Evolutionary conservation across 2,113 vertebrate genomes (phyloP), one percentile per base, ranked within the genome.

Genomic region (Apodemus sylvaticus): DNA sequence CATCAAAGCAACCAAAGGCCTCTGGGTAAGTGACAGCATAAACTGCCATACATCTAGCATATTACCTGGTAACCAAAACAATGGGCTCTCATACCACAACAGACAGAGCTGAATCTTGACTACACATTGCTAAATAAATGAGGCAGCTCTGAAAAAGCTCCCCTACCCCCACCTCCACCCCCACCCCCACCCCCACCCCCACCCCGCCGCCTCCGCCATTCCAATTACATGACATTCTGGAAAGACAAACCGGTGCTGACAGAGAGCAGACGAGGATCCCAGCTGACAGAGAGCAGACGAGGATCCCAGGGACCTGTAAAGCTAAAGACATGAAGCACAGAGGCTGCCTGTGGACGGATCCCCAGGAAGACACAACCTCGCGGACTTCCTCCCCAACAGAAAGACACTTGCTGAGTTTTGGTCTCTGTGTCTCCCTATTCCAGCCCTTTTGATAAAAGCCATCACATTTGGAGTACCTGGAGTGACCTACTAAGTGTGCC

Each of bases 281-380:
- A 11, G 51, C n/a, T n/a, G n/a, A n/a, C n/a, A n/a, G n/a, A n/a
- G n/a, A n/a, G n/a, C n/a, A n/a, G n/a, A n/a, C n/a, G n/a, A n/a
- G n/a, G n/a, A n/a, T n/a, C n/a, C n/a, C n/a, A n/a, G n/a, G n/a
- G 20, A 48, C 19, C 2, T 16, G 16, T 42, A 2, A 14, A 10
- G 71, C 5, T 48, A 5, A 71, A 58, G 1, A 93, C 68, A 48
- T 31, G 19, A 76, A 94, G 26, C 24, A 48, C 20, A 14, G 53
- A 42, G 7, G n/a, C 74, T 58, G 64, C 31, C 39, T 24, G 12
- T 3, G 26, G 13, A 58, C 1, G 24, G 86, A 58, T 58, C 22
- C n/a, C 8, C 68, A 71, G 24, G 14, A 58, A 31, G 70, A 24
- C 34, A 88, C 68, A 55, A 26, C 1, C 31, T 53, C 34, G 9